These are phyloP conservation scores for Corapipo altera DNA, from an alignment of 2,113 vertebrate genomes.

Conservation along the genomic window DNA sequence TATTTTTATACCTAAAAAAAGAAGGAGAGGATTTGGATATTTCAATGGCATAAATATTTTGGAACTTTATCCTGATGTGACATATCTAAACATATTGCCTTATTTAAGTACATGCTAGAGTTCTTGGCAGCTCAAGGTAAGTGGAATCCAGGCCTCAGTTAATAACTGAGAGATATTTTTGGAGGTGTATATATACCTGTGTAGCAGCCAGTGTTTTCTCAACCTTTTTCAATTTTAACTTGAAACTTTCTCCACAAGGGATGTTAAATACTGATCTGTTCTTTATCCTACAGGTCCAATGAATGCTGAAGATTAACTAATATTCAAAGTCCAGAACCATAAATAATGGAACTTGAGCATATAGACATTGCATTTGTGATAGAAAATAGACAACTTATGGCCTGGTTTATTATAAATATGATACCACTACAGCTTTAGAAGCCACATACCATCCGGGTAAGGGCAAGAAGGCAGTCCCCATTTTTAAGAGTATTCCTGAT, in stretches of 20 bases:
- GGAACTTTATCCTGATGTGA: background rate
- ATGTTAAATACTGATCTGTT: background rate
- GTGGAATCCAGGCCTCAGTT: background rate
- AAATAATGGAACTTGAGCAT: background rate
- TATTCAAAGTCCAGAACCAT: background rate
- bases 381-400: background rate
- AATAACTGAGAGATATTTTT: background rate
- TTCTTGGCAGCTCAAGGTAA: conserved; percentile 16
- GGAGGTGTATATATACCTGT: background rate
- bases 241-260: background rate
- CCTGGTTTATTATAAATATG: background rate
- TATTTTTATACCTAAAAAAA: background rate
- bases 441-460: background rate
- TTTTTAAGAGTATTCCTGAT: background rate
- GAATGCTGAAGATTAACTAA: background rate
- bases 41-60: conserved; percentile 12
- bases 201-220: background rate
- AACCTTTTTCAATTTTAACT: background rate
- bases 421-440: background rate
- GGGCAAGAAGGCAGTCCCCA: background rate
- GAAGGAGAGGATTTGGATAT: background rate
- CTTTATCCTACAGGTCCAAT: background rate
- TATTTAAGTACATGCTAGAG: conserved; percentile 6
- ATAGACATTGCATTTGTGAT: background rate
- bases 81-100: background rate